phyloP scores from a whole-genome alignment of 2,113 vertebrate species.

The Spizaetus ornatus region DNA sequence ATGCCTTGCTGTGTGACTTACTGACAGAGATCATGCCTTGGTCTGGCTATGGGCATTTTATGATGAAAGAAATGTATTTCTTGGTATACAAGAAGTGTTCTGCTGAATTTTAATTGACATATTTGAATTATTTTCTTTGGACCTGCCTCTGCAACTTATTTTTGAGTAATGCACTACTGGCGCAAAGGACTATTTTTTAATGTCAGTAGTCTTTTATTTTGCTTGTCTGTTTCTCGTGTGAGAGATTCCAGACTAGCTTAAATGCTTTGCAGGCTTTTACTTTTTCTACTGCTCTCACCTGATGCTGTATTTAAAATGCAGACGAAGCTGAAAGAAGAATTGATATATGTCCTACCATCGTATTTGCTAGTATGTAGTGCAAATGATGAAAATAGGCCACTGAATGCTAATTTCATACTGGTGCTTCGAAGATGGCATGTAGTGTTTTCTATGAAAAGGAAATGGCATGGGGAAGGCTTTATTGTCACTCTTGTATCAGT shows the following conservation, averaged over 20 bases:
- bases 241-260: not conserved
- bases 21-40: not conserved
- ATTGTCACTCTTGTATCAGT: not conserved
- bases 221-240: not conserved
- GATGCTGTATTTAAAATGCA: not conserved
- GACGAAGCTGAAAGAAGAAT: not conserved
- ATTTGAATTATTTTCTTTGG: not conserved
- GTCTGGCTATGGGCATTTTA: not conserved
- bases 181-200: not conserved
- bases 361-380: not conserved
- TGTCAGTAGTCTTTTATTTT: not conserved
- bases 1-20: not conserved
- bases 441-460: not conserved
- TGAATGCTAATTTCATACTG: not conserved
- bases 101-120: not conserved
- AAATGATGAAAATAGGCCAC: not conserved
- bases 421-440: not conserved
- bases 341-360: rapidly evolving
- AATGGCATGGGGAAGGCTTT: not conserved
- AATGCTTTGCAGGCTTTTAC: not conserved
- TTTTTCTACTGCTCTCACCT: not conserved
- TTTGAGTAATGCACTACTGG: not conserved
- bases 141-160: not conserved
- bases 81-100: not conserved
- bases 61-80: not conserved